phyloP scores from a whole-genome alignment of 2,113 vertebrate genomes.

The Elephas maximus region DNA sequence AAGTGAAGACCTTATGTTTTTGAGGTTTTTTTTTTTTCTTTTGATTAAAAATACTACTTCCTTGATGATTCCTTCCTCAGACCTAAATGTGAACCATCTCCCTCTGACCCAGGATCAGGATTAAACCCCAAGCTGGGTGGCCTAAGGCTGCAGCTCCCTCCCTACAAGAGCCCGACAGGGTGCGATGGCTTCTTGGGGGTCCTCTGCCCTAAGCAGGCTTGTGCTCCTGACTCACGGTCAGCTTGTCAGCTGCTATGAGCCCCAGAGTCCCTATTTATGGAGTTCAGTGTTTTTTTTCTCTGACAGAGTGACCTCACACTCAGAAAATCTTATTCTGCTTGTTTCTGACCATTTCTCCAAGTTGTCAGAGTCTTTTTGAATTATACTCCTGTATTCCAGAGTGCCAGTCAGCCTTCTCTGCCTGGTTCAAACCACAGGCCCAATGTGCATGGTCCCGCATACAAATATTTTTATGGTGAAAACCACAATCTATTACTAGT shows the following conservation, averaged over 20 bases:
- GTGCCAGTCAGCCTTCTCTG: not conserved
- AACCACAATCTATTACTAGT: not conserved
- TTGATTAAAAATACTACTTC: conserved; percentile 2
- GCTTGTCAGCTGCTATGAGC: not conserved
- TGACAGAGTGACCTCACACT: conserved; percentile 35
- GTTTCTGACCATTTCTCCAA: conserved; percentile 67
- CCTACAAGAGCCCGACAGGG: not conserved
- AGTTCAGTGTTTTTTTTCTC: conserved; percentile 35
- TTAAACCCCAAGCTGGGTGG: not conserved
- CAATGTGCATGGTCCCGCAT: not conserved
- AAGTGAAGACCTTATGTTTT: not conserved
- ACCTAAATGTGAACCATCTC: not conserved
- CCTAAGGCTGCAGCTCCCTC: not conserved
- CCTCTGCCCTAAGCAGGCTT: not conserved
- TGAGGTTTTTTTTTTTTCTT: not conserved
- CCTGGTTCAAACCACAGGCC: conserved; percentile 59
- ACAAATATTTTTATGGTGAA: not conserved
- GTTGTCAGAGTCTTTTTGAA: conserved; percentile 62
- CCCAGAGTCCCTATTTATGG: not conserved
- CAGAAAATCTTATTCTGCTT: conserved; percentile 56
- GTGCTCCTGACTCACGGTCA: not conserved
- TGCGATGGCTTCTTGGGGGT: no score
- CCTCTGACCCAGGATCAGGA: not conserved
- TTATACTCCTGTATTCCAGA: not conserved
- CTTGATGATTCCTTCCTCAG: not conserved